Base-by-base conservation (phyloP, 92 coral and sea anemone genomes). In the Palythoa grandis region DNA sequence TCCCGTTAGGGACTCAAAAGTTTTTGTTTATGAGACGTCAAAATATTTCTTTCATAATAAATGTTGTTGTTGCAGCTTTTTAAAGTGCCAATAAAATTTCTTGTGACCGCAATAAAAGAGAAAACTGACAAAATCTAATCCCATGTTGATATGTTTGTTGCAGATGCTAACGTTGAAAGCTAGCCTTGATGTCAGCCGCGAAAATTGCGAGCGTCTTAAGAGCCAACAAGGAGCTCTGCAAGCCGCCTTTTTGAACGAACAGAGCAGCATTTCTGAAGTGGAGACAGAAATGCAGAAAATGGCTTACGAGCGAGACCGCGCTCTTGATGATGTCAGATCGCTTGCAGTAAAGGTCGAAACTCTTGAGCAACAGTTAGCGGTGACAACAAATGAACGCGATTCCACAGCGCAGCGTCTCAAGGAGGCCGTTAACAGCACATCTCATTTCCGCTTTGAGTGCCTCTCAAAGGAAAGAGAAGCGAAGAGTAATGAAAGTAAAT, bases 201-300 rank as follows among this genome's bases (percentile, higher is more conserved):
- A 96, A 23, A 98, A 93, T 90, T 91, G 92, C 52, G 93, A 93
- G 74, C 90, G 95, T 72, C 78, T 95, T 54, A 96, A 96, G 79
- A 90, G 92, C 56, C 97, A 96, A 69, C 93, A 95, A 69, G 93
- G 91, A 57, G 95, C 85, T 11, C 87, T 94, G 37, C 99, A 95
- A 71, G 82, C 92, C 35, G 99, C 95, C 48, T 90, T 93, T 17
- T 86, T 96, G 47, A 84, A 88, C 57, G 79, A 91, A 29, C 93
- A 92, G 86, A 92, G 74, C 60, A 92, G 79, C 15, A 79, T 90
- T 3, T 90, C 91, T 22, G 92, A 90, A 11, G 88, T 90, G 19
- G 98, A 94, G 66, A 88, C 93, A 14, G 93, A 95, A 38, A 87
- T 91, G 65, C 94, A 91, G 79, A 94, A 88, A 88, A 86, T 87